Base-by-base conservation (phyloP, 2,888 invertebrate species). In the Drosophila mulleri region DNA sequence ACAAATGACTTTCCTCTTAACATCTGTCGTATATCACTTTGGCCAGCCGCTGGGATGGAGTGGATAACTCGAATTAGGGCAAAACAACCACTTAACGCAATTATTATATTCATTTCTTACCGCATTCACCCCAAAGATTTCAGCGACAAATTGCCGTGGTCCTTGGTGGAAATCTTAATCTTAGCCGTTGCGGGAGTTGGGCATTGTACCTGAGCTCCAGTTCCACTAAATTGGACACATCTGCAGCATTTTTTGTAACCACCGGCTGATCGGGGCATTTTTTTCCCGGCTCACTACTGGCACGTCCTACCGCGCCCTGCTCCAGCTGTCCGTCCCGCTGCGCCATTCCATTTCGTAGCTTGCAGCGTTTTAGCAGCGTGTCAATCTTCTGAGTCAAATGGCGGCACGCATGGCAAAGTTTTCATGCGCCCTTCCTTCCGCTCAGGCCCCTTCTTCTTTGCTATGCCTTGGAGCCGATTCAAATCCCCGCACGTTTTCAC, bases 201-300 rank as follows among this genome's bases (percentile, higher is more conserved):
- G 9, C 5, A 29, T 12, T 70, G 78, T 78, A 78, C 78, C 67
- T 78, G 67, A 50, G 64, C 65, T 65, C 63, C 68, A 68, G 78
- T 84, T 84, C 78, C 84, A 84, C 83, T 87, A 84, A 85, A 85
- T 87, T 85, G 84, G 88, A 82, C 88, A 85, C 84, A 85, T 85
- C 84, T 85, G 84, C 76, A 84, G 70, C 66, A 75, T 84, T 87
- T 84, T 84, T 52, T 44, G 26, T 65, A 35, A 29, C 29, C 23
- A 32, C 54, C 59, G 23, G 7, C 23, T 41, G 61, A 61, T 52
- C 23, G 58, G 20, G 68, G 77, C 72, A 76, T 76, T 77, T 76
- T 68, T 76, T 66, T 58, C 45, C 47, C 57, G 26, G 56, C 45
- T 61, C 60, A 41, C 45, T 14, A 54, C 39, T 41, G 41, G 61